Evolutionary conservation across 2,888 invertebrate genomes (phyloP).

Genomic region (Drosophila nigricruria): DNA sequence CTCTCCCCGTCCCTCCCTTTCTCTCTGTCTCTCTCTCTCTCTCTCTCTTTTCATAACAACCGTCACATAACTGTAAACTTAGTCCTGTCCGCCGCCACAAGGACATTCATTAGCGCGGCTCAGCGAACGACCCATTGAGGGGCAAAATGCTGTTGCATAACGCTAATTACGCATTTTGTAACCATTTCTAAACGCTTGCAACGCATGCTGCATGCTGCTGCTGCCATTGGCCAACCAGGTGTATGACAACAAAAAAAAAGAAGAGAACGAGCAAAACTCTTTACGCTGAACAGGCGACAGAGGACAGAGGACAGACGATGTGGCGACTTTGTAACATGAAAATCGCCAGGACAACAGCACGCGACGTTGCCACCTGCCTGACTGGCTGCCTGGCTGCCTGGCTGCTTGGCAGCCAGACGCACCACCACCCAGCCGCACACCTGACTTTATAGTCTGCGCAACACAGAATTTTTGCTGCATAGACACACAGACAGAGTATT

Average conservation of each 20-base stretch:
- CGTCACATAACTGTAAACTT: slow-evolving; percentile 14
- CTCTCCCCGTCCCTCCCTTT: neutral
- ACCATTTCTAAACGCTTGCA: slow-evolving; percentile 69
- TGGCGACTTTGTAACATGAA: slow-evolving; percentile 78
- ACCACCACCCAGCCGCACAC: slow-evolving; percentile 29
- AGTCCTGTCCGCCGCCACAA: slow-evolving; percentile 21
- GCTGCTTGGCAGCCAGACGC: slow-evolving; percentile 21
- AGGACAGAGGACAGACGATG: slow-evolving; percentile 53
- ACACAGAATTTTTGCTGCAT: slow-evolving; percentile 65
- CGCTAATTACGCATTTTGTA: slow-evolving; percentile 80
- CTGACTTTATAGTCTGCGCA: slow-evolving; percentile 78
- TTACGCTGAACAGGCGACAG: slow-evolving; percentile 50
- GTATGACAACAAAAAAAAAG: slow-evolving; percentile 7
- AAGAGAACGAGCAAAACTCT: slow-evolving; percentile 50
- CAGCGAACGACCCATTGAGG: slow-evolving; percentile 10
- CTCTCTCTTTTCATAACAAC: neutral
- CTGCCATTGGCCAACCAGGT: slow-evolving; percentile 39
- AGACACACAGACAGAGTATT: slow-evolving; percentile 37
- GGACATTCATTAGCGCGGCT: slow-evolving; percentile 52
- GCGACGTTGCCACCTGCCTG: slow-evolving; percentile 57
- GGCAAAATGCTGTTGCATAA: slow-evolving; percentile 62
- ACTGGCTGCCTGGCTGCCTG: neutral
- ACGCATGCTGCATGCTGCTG: slow-evolving; percentile 40
- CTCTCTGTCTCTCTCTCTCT: neutral
- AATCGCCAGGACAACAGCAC: slow-evolving; percentile 76